Evolutionary conservation across 2,113 vertebrate genomes (phyloP).

Genomic region (Rana temporaria): DNA sequence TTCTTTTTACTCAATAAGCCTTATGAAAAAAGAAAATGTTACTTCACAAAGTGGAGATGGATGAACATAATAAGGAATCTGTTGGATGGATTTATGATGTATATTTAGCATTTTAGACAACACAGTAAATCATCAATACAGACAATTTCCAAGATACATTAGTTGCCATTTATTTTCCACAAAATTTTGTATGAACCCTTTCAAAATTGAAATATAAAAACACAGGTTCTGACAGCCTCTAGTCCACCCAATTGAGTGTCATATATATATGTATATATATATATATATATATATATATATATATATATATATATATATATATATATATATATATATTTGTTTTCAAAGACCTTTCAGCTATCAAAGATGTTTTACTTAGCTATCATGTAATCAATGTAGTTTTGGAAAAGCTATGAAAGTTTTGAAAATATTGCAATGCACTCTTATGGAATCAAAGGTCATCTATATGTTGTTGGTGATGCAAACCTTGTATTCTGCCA

Average conservation of each 20-base stretch:
- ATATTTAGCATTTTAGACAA: slow-evolving; percentile 75
- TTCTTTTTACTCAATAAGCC: slow-evolving; percentile 64
- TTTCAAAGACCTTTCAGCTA: neutral
- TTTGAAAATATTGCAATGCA: too few species aligned
- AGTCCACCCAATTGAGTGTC: neutral
- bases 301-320: neutral
- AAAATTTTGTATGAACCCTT: slow-evolving; percentile 4
- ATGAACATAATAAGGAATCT: slow-evolving; percentile 73
- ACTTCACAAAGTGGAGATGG: slow-evolving; percentile 68
- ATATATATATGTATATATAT: neutral
- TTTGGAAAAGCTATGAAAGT: too few species aligned
- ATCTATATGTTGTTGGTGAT: too few species aligned
- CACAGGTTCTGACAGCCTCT: neutral
- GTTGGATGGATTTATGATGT: slow-evolving; percentile 76
- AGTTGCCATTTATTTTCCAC: slow-evolving; percentile 67
- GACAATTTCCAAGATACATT: slow-evolving; percentile 70
- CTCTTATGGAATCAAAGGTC: too few species aligned
- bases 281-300: neutral
- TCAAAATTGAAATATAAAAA: slow-evolving; percentile 30
- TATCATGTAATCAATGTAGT: neutral
- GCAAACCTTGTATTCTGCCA: too few species aligned
- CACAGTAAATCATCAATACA: slow-evolving; percentile 74
- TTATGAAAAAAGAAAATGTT: slow-evolving; percentile 68
- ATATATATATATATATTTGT: neutral
- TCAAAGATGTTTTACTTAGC: neutral